phyloP scores from a whole-genome alignment of 2,113 vertebrate genomes.

The Anas platyrhynchos region DNA sequence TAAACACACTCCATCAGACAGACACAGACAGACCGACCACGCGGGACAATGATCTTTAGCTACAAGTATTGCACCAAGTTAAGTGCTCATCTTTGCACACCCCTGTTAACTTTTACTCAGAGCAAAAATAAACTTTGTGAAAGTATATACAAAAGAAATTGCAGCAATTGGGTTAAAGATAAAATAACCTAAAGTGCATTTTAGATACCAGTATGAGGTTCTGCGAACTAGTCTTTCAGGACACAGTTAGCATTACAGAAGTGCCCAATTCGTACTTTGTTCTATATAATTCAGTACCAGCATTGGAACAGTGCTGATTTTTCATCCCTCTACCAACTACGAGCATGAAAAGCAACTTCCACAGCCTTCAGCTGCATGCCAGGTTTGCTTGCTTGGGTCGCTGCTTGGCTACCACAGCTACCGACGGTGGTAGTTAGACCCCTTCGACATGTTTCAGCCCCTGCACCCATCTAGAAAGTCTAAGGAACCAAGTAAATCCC shows the following conservation, averaged over 20 bases:
- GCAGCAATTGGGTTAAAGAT: conserved; percentile 83
- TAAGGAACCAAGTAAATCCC: neutral
- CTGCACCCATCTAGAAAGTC: neutral
- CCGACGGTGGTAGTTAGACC: neutral
- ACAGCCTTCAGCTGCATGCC: neutral
- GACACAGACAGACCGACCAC: conserved; percentile 55
- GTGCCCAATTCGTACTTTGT: conserved; percentile 53
- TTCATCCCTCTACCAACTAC: neutral
- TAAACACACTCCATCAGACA: conserved; percentile 36
- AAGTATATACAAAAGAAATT: conserved; percentile 82
- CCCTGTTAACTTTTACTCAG: conserved; percentile 79
- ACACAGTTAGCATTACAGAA: conserved; percentile 69
- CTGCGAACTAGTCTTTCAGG: conserved; percentile 72
- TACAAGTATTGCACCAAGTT: conserved; percentile 82
- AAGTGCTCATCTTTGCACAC: conserved; percentile 82
- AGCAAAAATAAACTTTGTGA: conserved; percentile 83
- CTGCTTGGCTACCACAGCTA: neutral
- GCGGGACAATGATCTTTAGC: conserved; percentile 62
- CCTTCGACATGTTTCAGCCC: neutral
- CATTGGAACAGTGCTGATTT: conserved; percentile 23
- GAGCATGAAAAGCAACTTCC: neutral
- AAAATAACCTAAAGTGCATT: conserved; percentile 87
- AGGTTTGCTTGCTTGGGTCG: neutral
- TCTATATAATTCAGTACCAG: conserved; percentile 53
- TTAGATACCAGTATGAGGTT: conserved; percentile 80